phyloP scores from a whole-genome alignment of 2,888 invertebrate species.

The Drosophila mayaguana region DNA sequence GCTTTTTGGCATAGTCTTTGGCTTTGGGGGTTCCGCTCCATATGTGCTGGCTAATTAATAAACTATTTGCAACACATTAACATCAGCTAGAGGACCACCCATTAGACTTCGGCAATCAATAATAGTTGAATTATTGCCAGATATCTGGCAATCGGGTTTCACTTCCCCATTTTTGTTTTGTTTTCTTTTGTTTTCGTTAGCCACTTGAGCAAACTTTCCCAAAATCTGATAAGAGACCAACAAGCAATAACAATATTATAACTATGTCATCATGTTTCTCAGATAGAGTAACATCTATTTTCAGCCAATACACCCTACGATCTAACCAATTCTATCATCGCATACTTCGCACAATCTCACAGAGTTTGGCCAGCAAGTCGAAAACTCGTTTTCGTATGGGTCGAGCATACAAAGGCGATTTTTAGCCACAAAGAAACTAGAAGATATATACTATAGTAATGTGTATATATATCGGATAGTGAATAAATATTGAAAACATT shows the following conservation, averaged over 20 bases:
- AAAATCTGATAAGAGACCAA: slow-evolving; percentile 23
- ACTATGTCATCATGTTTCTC: slow-evolving; percentile 25
- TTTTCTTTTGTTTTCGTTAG: not conserved
- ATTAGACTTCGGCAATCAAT: not conserved
- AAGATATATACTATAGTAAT: not conserved
- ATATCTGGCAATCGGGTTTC: slow-evolving; percentile 19
- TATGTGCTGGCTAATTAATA: slow-evolving; percentile 35
- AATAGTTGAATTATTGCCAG: slow-evolving; percentile 9
- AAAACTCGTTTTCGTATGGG: not conserved
- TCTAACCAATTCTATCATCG: not conserved
- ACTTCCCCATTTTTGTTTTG: not conserved
- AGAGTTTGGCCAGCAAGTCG: not conserved
- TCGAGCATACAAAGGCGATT: not conserved
- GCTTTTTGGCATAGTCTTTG: slow-evolving; percentile 31
- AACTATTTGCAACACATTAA: slow-evolving; percentile 24
- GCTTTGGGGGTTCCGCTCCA: slow-evolving; percentile 32
- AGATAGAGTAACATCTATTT: slow-evolving; percentile 16
- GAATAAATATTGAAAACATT: not conserved
- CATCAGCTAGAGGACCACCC: slow-evolving; percentile 5
- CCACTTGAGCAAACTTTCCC: slow-evolving; percentile 36
- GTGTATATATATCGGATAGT: not conserved
- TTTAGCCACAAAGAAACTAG: not conserved
- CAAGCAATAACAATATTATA: slow-evolving; percentile 22
- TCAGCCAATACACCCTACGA: not conserved
- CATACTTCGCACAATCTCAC: not conserved